A percentile compares a stretch with the other conserved stretches of the same genome.
Evolutionary conservation across 92 coral and sea anemone genomes (phyloP).

Genomic region (Galaxea fascicularis): DNA sequence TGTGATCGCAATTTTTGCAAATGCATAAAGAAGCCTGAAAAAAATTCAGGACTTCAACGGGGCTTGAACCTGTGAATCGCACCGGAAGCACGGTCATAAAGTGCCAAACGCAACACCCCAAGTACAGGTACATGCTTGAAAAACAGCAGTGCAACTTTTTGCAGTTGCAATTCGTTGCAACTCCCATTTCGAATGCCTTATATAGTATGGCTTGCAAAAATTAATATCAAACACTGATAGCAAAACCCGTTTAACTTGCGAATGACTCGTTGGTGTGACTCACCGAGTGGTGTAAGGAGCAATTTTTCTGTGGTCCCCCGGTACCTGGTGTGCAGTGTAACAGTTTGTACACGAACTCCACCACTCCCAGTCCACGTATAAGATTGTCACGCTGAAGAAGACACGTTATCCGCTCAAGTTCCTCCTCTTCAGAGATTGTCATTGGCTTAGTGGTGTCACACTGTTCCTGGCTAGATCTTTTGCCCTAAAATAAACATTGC

Average conservation of each 20-base stretch:
- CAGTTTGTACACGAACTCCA: slow-evolving; percentile 93
- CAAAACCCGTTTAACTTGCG: not conserved
- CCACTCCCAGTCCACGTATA: slow-evolving; percentile 92
- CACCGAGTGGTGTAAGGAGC: slow-evolving; percentile 90
- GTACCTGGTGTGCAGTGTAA: slow-evolving; percentile 98
- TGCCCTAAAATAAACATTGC: slow-evolving; percentile 21
- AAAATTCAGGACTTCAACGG: too few species aligned
- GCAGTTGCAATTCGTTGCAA: too few species aligned
- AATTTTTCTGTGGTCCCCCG: slow-evolving; percentile 97
- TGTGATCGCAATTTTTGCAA: too few species aligned
- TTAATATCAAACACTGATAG: too few species aligned
- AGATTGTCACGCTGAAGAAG: slow-evolving; percentile 94
- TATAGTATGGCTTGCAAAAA: too few species aligned
- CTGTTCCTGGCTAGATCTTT: slow-evolving; percentile 25
- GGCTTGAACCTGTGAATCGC: too few species aligned
- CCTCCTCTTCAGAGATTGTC: slow-evolving; percentile 93
- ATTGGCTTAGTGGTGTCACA: slow-evolving; percentile 75
- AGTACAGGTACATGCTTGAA: too few species aligned
- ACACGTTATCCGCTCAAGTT: slow-evolving; percentile 90
- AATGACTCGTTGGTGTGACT: not conserved
- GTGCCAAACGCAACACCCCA: too few species aligned
- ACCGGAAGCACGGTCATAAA: too few species aligned
- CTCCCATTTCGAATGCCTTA: too few species aligned
- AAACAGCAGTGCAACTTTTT: too few species aligned
- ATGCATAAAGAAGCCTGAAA: too few species aligned